Evolutionary conservation across 2,888 invertebrate genomes (phyloP).

Genomic region (Hylaea fasciaria): DNA sequence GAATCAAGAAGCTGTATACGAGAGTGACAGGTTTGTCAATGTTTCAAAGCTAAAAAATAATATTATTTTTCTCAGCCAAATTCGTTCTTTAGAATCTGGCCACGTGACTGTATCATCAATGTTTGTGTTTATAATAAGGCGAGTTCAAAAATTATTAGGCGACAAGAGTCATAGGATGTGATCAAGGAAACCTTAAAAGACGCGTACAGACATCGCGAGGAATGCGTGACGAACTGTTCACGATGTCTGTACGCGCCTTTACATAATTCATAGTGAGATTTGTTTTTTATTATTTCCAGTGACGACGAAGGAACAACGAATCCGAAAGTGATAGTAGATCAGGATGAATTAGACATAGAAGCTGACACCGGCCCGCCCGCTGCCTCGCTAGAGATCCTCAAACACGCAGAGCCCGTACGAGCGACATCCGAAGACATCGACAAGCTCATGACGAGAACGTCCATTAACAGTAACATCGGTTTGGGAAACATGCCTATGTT

Average conservation of each 20-base stretch:
- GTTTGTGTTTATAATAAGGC: too few species aligned
- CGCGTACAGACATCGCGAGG: too few species aligned
- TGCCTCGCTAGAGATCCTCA: conserved; percentile 31
- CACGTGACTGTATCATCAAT: too few species aligned
- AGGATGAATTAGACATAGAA: conserved; percentile 89
- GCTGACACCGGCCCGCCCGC: conserved; percentile 44
- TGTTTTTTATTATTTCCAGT: conserved; percentile 67
- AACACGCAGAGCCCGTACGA: conserved; percentile 24
- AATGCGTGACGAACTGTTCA: too few species aligned
- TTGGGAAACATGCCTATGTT: conserved; percentile 56
- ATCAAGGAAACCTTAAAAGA: too few species aligned
- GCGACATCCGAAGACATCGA: conserved; percentile 48
- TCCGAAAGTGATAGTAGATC: conserved; percentile 92
- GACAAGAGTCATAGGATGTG: too few species aligned
- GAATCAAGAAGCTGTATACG: conserved; percentile 60
- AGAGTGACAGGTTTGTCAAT: conserved; percentile 64
- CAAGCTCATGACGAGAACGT: conserved; percentile 50
- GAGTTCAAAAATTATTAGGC: too few species aligned
- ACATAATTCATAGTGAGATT: too few species aligned
- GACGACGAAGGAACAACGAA: conserved; percentile 88
- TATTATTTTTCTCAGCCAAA: too few species aligned
- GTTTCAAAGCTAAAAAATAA: background rate
- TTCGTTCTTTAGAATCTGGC: too few species aligned
- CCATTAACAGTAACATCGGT: conserved; percentile 53
- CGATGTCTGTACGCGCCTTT: too few species aligned